Evolutionary conservation across 1,140 invertebrate species (phyloP).

Genomic region (Zaprionus inermis): DNA sequence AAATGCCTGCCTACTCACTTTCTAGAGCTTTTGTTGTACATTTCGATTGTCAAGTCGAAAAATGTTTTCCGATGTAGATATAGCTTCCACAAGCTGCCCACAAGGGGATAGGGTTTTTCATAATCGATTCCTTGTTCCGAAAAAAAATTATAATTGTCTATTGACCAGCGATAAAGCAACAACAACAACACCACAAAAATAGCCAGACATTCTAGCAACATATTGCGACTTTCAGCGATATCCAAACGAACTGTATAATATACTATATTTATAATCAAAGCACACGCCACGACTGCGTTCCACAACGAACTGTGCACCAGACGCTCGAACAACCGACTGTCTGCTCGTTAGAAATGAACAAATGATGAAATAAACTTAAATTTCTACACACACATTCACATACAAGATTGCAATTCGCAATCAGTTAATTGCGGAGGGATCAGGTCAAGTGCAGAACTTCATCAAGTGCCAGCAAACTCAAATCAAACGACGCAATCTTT

Average conservation of each 20-base stretch:
- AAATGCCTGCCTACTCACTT: slow-evolving; percentile 56
- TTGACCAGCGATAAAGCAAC: slow-evolving; percentile 69
- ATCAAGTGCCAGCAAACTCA: background rate
- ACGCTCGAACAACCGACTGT: slow-evolving; percentile 10
- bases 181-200: slow-evolving; percentile 40
- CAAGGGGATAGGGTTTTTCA: slow-evolving; percentile 56
- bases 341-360: background rate
- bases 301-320: background rate
- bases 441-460: background rate
- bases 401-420: slow-evolving; percentile 7
- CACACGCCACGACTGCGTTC: background rate
- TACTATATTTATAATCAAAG: background rate
- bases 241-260: background rate
- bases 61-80: slow-evolving; percentile 47
- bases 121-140: slow-evolving; percentile 57
- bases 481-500: background rate
- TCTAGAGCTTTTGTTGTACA: slow-evolving; percentile 55
- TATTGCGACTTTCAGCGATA: slow-evolving; percentile 35
- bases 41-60: slow-evolving; percentile 61
- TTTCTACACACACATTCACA: background rate
- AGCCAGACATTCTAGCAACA: slow-evolving; percentile 65
- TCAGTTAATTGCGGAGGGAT: background rate
- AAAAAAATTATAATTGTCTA: slow-evolving; percentile 69
- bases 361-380: slow-evolving; percentile 15
- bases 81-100: slow-evolving; percentile 62